phyloP scores from a whole-genome alignment of 1,140 invertebrate genomes.

The Heliconius hermathena region DNA sequence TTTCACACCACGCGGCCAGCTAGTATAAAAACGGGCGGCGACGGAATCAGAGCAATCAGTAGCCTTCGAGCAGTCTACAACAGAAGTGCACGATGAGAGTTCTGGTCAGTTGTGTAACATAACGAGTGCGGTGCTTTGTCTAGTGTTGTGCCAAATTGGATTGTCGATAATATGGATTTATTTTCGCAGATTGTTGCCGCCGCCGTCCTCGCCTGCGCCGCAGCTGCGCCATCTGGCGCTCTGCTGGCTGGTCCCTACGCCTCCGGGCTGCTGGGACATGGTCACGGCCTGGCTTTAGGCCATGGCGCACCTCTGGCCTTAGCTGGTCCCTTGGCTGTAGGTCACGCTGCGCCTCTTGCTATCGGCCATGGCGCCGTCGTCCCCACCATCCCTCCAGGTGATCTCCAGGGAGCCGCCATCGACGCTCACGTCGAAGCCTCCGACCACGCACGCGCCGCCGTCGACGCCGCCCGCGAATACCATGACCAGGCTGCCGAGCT shows the following conservation, averaged over 20 bases:
- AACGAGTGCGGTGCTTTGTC: slow-evolving; percentile 50
- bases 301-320: slow-evolving; percentile 53
- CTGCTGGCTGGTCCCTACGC: slow-evolving; percentile 65
- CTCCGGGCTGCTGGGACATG: slow-evolving; percentile 53
- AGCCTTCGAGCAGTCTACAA: slow-evolving; percentile 78
- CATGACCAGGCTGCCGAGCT: slow-evolving; percentile 83
- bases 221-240: slow-evolving; percentile 67
- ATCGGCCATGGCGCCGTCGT: slow-evolving; percentile 62
- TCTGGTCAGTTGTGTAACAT: slow-evolving; percentile 70
- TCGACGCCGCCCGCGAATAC: slow-evolving; percentile 73
- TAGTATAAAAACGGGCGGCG: slow-evolving; percentile 69
- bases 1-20: slow-evolving; percentile 61
- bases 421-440: slow-evolving; percentile 73
- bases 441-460: slow-evolving; percentile 72
- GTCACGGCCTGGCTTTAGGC: slow-evolving; percentile 38
- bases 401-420: slow-evolving; percentile 69
- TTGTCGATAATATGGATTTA: slow-evolving; percentile 52
- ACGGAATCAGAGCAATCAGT: slow-evolving; percentile 77
- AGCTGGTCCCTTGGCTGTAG: slow-evolving; percentile 59
- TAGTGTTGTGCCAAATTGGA: slow-evolving; percentile 56
- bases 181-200: slow-evolving; percentile 72
- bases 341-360: slow-evolving; percentile 59
- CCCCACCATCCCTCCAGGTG: slow-evolving; percentile 71
- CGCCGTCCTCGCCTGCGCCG: slow-evolving; percentile 75
- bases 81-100: slow-evolving; percentile 81